Conservation (phyloP, 2,888 invertebrate genomes). For the Ceramica pisi region DNA sequence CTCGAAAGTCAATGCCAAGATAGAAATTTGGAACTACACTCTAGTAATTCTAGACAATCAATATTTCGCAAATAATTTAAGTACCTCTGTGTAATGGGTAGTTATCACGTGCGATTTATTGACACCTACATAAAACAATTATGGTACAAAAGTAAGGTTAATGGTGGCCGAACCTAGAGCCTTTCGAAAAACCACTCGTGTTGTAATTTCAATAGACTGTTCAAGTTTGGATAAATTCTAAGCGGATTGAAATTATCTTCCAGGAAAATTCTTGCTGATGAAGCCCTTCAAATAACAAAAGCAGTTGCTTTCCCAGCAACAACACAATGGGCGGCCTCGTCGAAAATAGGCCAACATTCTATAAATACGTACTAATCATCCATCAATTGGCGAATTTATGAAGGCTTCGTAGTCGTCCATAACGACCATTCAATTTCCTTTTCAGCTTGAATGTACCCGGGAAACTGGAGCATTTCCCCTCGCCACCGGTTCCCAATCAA, state of each 20-base stretch:
- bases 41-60: constrained; percentile 78
- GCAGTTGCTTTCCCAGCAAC: constrained; percentile 14
- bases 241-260: neutral
- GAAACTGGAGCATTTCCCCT: constrained; percentile 84
- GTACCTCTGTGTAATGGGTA: constrained; percentile 25
- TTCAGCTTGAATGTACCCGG: constrained; percentile 86
- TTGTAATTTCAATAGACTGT: constrained; percentile 22
- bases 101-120: constrained; percentile 48
- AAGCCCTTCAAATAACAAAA: constrained; percentile 21
- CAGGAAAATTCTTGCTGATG: neutral
- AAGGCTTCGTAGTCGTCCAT: constrained; percentile 80
- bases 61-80: constrained; percentile 77
- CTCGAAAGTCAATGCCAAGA: constrained; percentile 83
- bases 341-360: constrained; percentile 63
- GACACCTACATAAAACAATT: constrained; percentile 49
- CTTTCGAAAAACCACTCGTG: constrained; percentile 38
- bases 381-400: constrained; percentile 83
- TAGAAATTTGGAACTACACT: constrained; percentile 80
- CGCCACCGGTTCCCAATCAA: constrained; percentile 81
- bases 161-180: constrained; percentile 26
- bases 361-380: constrained; percentile 78
- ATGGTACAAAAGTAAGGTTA: constrained; percentile 39
- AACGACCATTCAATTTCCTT: constrained; percentile 89
- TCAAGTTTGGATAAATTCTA: neutral
- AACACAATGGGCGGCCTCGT: constrained; percentile 40